Evolutionary conservation across 2,113 vertebrate genomes (phyloP).

Genomic region (Raphicerus campestris): DNA sequence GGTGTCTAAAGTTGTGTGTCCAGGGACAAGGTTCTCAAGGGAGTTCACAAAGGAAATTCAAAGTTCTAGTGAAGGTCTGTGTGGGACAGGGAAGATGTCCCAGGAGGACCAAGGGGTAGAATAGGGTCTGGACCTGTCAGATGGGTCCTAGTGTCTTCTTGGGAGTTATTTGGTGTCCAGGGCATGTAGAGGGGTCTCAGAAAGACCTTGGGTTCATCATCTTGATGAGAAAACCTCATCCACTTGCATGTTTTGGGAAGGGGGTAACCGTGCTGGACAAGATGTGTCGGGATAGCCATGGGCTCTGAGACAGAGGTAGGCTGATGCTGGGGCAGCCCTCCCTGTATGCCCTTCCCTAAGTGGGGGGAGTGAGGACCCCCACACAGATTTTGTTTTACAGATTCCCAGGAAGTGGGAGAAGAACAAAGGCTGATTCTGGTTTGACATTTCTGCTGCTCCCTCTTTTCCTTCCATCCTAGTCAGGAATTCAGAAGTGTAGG

Average conservation of each 20-base stretch:
- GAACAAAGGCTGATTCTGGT: background rate
- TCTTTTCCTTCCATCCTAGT: background rate
- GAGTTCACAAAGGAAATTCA: background rate
- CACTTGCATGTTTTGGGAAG: background rate
- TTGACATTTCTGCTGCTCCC: slow-evolving; percentile 12
- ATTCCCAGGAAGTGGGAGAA: background rate
- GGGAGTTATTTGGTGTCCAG: background rate
- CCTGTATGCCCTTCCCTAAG: background rate
- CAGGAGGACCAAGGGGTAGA: background rate
- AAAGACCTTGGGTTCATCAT: background rate
- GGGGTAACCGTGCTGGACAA: background rate
- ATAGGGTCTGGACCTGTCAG: background rate
- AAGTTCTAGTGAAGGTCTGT: background rate
- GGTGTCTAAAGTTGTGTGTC: background rate
- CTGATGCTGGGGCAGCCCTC: background rate
- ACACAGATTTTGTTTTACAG: background rate
- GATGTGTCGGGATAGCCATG: background rate
- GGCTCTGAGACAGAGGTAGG: background rate
- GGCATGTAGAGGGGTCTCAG: background rate
- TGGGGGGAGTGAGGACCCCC: background rate
- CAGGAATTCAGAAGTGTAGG: slow-evolving; percentile 12
- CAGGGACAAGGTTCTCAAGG: background rate
- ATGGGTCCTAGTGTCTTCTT: background rate
- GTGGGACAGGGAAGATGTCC: background rate
- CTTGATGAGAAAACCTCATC: rapidly evolving